A percentile compares a stretch with the other conserved stretches of the same genome.
phyloP scores from a whole-genome alignment of 1,140 invertebrate species.

The Mya arenaria region DNA sequence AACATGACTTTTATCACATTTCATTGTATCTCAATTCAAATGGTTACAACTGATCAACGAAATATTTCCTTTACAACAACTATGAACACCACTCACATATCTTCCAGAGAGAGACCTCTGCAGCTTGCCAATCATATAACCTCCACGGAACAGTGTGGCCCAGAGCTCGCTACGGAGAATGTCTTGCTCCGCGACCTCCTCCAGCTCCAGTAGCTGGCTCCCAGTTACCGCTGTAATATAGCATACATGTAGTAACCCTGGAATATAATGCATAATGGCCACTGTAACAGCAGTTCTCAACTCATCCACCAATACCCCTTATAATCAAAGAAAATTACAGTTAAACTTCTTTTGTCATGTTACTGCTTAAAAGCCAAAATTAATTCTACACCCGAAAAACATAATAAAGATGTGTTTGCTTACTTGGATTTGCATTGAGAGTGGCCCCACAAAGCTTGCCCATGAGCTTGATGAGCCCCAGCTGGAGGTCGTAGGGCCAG shows the following conservation, averaged over 20 bases:
- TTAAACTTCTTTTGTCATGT: too few species aligned
- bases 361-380: too few species aligned
- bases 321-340: too few species aligned
- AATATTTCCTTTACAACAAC: too few species aligned
- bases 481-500: slow-evolving; percentile 79
- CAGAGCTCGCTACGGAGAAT: slow-evolving; percentile 78
- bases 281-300: too few species aligned
- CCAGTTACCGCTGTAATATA: slow-evolving; percentile 62
- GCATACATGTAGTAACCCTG: too few species aligned
- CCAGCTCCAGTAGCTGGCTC: slow-evolving; percentile 55
- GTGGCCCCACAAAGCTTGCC: slow-evolving; percentile 77
- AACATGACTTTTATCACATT: not conserved
- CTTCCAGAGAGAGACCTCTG: slow-evolving; percentile 78
- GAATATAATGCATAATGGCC: too few species aligned
- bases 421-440: slow-evolving; percentile 75
- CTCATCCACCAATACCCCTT: not conserved
- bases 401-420: not conserved
- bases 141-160: slow-evolving; percentile 79
- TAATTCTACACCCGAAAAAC: not conserved
- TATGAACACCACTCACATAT: slow-evolving; percentile 64
- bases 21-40: slow-evolving; percentile 21
- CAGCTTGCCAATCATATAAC: slow-evolving; percentile 76
- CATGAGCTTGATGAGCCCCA: slow-evolving; percentile 74
- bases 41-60: too few species aligned
- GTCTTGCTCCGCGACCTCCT: slow-evolving; percentile 70